Percentiles rank a stretch among this genome's conserved stretches.
phyloP scores from a whole-genome alignment of 2,888 invertebrate genomes.

The Aspidiotus destructor region DNA sequence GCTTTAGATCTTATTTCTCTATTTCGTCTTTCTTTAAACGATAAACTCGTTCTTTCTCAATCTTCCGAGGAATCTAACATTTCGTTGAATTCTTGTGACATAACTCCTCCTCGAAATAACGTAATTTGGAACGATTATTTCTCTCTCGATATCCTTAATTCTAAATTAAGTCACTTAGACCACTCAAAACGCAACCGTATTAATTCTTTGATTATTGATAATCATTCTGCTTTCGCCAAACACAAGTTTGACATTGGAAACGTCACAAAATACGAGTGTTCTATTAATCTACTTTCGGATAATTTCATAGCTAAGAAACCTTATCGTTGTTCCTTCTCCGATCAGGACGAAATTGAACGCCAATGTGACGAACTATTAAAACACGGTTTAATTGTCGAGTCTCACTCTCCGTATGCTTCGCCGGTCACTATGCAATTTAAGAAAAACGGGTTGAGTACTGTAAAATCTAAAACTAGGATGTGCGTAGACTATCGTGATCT shows the following conservation, averaged over 20 bases:
- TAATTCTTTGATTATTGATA: too few species aligned
- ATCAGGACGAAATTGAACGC: neutral
- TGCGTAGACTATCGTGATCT: neutral
- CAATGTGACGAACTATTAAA: neutral
- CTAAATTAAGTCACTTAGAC: too few species aligned
- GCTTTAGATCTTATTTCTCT: neutral
- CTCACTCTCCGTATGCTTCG: neutral
- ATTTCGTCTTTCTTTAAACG: neutral
- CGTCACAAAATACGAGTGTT: neutral
- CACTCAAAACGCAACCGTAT: too few species aligned
- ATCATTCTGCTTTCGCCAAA: neutral
- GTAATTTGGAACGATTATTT: too few species aligned
- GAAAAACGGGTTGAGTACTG: neutral
- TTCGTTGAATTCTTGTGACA: too few species aligned
- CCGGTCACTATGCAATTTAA: neutral
- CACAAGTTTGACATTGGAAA: neutral
- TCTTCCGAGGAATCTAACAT: too few species aligned
- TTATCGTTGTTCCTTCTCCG: neutral
- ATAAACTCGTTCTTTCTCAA: too few species aligned
- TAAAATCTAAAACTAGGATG: neutral
- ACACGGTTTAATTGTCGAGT: neutral
- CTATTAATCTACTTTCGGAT: neutral
- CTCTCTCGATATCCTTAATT: too few species aligned
- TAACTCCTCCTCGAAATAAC: too few species aligned
- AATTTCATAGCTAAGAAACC: neutral